Evolutionary conservation across 1,140 invertebrate species (phyloP), one percentile per base, ranked within the genome.

Genomic region (Eubasilissa regina): DNA sequence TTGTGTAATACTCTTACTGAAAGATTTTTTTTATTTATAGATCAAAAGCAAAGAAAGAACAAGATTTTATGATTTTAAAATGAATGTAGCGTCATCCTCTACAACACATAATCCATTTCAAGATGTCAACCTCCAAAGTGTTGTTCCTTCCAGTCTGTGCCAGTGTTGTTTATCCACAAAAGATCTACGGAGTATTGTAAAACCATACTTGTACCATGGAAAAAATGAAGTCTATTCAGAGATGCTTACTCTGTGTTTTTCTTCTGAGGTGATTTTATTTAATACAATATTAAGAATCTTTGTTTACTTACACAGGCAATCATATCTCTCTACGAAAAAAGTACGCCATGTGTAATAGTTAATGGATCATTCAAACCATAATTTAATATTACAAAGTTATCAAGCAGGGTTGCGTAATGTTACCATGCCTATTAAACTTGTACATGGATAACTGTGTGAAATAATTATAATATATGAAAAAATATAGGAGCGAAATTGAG

Each of bases 101-200:
- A 1, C 11, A 15, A 51, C 11, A 15, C 11, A 15, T 51, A 15
- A 12, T 1, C 48, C 45, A 48, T 70, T 53, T 53, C 66, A 48
- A 13, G 15, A 70, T 19, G 66, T 48, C 8, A 3, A 48, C 11
- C 12, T 70, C 11, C 17, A 11, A 4, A 68, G 53, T 7, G 17
- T 60, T 1, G 76, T 55, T 9, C 68, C 75, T 51, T 62, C 68
- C 7, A 35, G 53, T 21, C 9, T 82, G 10, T 83, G 81, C 21
- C 79, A 74, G 47, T 83, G 81, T 47, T 83, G 81, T 77, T 66
- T 83, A 4, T 60, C 79, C 25, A 60, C 60, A 4, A 80, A 78
- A 48, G 55, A 78, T 64, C 64, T 83, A 7, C 68, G 76, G 8
- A 76, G 60, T 58, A 80, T 83, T 48, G 12, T 47, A 4, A 80